phyloP scores from a whole-genome alignment of 2,888 invertebrate genomes.

The Crossocerus cetratus region DNA sequence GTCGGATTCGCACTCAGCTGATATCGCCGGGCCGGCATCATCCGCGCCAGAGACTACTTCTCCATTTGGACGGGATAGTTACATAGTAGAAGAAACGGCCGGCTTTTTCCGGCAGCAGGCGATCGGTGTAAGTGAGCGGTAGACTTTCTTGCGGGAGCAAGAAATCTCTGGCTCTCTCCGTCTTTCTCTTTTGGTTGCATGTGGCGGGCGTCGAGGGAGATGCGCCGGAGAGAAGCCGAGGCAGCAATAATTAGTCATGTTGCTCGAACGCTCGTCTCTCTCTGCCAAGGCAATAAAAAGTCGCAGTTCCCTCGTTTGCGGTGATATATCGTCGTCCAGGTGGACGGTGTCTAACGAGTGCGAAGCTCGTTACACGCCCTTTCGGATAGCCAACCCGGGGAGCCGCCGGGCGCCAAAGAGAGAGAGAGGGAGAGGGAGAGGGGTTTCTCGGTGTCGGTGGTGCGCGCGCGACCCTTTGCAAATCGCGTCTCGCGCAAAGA shows the following conservation, averaged over 20 bases:
- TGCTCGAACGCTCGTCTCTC: conserved; percentile 28
- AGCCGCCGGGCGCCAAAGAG: background rate
- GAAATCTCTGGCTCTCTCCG: conserved; percentile 20
- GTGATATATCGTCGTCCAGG: conserved; percentile 59
- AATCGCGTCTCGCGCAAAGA: conserved; percentile 11
- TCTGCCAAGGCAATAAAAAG: conserved; percentile 56
- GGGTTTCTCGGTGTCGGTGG: too few species aligned
- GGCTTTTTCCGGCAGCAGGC: background rate
- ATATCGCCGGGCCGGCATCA: conserved; percentile 1
- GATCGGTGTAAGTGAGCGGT: too few species aligned
- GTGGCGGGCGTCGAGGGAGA: conserved; percentile 42
- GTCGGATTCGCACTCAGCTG: conserved; percentile 7
- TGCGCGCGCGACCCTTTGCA: conserved; percentile 6
- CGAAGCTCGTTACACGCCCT: conserved; percentile 32
- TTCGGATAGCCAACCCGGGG: conserved; percentile 37
- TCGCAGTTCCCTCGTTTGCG: conserved; percentile 47
- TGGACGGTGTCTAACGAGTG: conserved; percentile 49
- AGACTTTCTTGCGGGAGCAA: background rate
- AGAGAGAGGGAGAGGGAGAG: too few species aligned
- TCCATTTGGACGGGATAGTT: too few species aligned
- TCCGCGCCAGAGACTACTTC: too few species aligned
- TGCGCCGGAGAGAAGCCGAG: conserved; percentile 37
- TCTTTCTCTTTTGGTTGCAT: too few species aligned
- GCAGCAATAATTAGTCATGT: conserved; percentile 55
- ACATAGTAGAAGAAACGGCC: too few species aligned